Evolutionary conservation across 2,797 vertebrate genomes (phyloP).

Genomic region (Megalops cyprinoides): DNA sequence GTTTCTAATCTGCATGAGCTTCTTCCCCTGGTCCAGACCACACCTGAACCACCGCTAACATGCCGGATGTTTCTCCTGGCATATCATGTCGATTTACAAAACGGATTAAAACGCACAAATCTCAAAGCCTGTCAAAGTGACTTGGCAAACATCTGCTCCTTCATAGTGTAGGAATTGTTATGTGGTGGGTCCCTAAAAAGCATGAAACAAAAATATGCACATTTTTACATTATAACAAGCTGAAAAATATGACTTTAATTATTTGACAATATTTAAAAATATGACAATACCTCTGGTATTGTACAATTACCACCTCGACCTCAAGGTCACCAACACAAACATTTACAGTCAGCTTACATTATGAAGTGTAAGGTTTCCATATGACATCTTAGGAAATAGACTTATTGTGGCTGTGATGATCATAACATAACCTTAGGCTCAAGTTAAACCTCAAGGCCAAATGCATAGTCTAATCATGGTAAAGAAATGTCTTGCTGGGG

Average conservation of each 20-base stretch:
- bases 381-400: neutral
- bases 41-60: too few species aligned
- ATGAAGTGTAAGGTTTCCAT: neutral
- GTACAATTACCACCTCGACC: neutral
- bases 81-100: neutral
- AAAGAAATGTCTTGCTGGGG: conserved; percentile 11
- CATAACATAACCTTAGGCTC: neutral
- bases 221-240: neutral
- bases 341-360: neutral
- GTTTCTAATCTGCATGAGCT: neutral
- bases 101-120: neutral
- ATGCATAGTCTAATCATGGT: conserved; percentile 19
- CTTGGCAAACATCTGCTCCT: neutral
- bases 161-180: neutral
- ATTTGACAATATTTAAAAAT: too few species aligned
- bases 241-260: neutral
- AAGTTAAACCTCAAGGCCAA: neutral
- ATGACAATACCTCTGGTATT: neutral
- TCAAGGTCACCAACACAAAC: neutral
- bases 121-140: neutral
- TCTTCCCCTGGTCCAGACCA: neutral
- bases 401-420: neutral
- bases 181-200: neutral
- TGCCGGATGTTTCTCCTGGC: neutral
- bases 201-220: neutral